Evolutionary conservation across 2,888 invertebrate genomes (phyloP), one percentile per base, ranked within the genome.

Genomic region (Euplagia quadripunctaria): DNA sequence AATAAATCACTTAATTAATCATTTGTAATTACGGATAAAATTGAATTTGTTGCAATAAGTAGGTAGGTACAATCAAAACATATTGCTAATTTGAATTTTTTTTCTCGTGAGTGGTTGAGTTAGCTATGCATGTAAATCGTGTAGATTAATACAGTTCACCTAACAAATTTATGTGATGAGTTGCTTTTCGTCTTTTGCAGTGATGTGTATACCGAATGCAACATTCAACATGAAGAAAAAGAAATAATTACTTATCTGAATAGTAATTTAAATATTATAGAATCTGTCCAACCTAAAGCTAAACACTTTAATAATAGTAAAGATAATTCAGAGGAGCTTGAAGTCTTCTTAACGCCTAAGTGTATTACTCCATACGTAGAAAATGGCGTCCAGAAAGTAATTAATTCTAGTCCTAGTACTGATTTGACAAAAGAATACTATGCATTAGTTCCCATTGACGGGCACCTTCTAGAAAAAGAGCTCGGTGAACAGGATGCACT

Each of bases 401-500:
- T 90, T 78, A 89, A 88, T 79, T 89, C 92, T 76, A 94, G 93
- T 89, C 94, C 94, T 51, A 94, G 92, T 77, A 94, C 92, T 61
- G 94, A 94, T 79, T 80, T 94, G 73, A 94, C 90, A 64, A 94
- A 91, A 85, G 94, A 94, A 83, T 95, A 94, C 79, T 94, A 95
- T 86, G 92, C 93, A 65, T 82, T 93, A 79, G 93, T 93, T 61
- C 93, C 93, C 46, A 91, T 93, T 78, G 94, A 94, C 70, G 88
- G 88, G 52, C 91, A 91, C 76, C 88, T 94, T 77, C 86, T 96
- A 81, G 96, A 96, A 68, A 94, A 93, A 85, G 96, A 96, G 87
- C 90, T 96, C 31, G 93, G 90, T 49, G 96, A 96, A 87, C 96
- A 96, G 87, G 96, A 96, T 86, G 94, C 91, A 65, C 89, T 96